phyloP scores from a whole-genome alignment of 37 sponge, comb jelly and placozoan species.

The Diacarnus erythraeanus region DNA sequence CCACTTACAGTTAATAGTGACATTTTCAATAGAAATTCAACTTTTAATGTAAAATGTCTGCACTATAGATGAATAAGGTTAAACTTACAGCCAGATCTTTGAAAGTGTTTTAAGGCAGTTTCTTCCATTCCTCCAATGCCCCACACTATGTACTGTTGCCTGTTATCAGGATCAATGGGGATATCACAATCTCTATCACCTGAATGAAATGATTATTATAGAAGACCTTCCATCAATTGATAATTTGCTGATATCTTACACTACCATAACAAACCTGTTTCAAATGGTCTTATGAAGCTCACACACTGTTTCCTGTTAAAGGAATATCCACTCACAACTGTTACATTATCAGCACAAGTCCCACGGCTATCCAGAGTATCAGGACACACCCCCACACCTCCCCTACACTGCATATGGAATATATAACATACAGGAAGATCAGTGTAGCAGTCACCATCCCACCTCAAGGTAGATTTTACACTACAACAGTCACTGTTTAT shows the following conservation, averaged over 20 bases:
- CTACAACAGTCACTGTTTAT: no score
- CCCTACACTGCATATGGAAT: constrained; percentile 29
- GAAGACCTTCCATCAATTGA: not conserved
- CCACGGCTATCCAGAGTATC: constrained; percentile 22
- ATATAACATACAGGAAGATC: not conserved
- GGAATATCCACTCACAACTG: constrained; percentile 8
- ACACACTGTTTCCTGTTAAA: constrained; percentile 34
- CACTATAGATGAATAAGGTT: no score
- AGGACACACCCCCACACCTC: constrained; percentile 51
- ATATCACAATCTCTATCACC: constrained; percentile 33
- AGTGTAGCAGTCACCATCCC: not conserved
- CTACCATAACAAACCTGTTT: no score
- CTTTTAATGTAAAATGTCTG: no score
- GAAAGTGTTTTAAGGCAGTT: constrained; percentile 51
- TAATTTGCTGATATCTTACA: not conserved
- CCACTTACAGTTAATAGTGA: no score
- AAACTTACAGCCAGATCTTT: constrained; percentile 36
- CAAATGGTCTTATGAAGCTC: constrained; percentile 23
- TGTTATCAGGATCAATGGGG: constrained; percentile 17
- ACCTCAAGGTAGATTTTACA: no score
- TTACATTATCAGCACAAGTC: constrained; percentile 26
- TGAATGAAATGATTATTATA: not conserved
- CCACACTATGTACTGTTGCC: constrained; percentile 69
- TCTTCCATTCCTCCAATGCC: constrained; percentile 52
- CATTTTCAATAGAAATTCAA: no score